Conservation (phyloP, 2,888 invertebrate species). For the Tortrix viridana region DNA sequence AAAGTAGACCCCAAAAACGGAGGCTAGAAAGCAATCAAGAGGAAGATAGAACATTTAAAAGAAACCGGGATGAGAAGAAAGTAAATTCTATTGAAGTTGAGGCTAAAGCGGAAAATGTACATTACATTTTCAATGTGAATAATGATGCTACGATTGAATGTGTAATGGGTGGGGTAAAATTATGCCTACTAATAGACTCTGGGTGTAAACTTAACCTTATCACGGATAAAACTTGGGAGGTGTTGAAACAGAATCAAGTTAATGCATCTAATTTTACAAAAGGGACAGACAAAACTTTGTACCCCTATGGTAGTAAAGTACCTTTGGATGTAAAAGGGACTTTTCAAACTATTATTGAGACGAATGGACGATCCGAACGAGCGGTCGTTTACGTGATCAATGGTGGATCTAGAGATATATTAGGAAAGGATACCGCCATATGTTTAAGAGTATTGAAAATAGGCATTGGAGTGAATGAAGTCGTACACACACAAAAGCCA, state of each 20-base stretch:
- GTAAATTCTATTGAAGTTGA: constrained; percentile 4
- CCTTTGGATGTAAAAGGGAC: constrained; percentile 41
- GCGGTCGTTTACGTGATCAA: constrained; percentile 40
- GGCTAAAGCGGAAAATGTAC: constrained; percentile 11
- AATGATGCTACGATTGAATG: constrained; percentile 36
- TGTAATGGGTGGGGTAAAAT: constrained; percentile 38
- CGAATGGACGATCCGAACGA: constrained; percentile 5
- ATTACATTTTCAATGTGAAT: constrained; percentile 41
- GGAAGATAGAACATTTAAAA: constrained; percentile 13
- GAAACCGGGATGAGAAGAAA: constrained; percentile 3
- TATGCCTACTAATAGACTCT: constrained; percentile 42
- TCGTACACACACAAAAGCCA: neutral
- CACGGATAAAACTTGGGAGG: constrained; percentile 41
- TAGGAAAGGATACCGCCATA: constrained; percentile 9
- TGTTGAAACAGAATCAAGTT: constrained; percentile 33
- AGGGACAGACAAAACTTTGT: constrained; percentile 38
- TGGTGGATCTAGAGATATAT: constrained; percentile 21
- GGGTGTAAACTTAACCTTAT: constrained; percentile 44
- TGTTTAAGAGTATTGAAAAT: constrained; percentile 7
- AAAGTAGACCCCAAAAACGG: constrained; percentile 17
- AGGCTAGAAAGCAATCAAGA: neutral
- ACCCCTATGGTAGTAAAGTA: constrained; percentile 39
- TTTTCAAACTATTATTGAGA: constrained; percentile 36
- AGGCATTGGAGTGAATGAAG: neutral
- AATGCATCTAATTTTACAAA: constrained; percentile 18